Base-by-base conservation (phyloP, 2,888 invertebrate genomes). In the Aspidiotus rigidus region DNA sequence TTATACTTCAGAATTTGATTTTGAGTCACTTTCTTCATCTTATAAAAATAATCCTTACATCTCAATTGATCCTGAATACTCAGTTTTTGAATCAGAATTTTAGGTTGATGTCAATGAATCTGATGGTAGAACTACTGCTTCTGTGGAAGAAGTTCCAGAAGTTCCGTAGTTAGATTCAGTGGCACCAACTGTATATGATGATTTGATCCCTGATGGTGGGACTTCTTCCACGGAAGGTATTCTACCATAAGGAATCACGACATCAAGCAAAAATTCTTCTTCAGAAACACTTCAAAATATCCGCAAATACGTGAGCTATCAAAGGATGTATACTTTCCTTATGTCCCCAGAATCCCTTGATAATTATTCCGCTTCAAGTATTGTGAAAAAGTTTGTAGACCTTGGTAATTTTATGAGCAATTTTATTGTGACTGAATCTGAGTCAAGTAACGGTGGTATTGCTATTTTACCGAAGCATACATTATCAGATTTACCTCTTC, bases 31-130 rank as follows among this genome's bases (percentile, higher is more conserved):
- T 11, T 57, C 66, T 41, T 6, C 11, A 2, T 10, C 55, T 5
- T 64, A 63, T 7, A 3, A 1, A 2, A 63, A 53, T 3, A 63
- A 53, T 54, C 63, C 63, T 7, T 63, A 28, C 15, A 5, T 63
- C 1, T 7, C 63, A 2, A 17, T 63, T 7, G 63, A 63, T 63
- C 41, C 60, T 11, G 39, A 60, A 1, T 60, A 3, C 17, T 60
- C 60, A 13, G 3, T 39, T 2, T 60, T 60, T 60, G 28, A 59
- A 28, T 1, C 2, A 6, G 59, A 7, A 6, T 49, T 49, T 49
- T 49, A n/a, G 49, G 6, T 3, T 49, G 49, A 49, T 13, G 11
- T n/a, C 6, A 3, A n/a, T 49, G 49, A 49, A 49, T 13, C 49
- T 49, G 6, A 49, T 49, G 49, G 49, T 49, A 6, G 49, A 49